A percentile compares a stretch with the other conserved stretches of the same genome.
Conservation (phyloP, 2,113 vertebrate genomes). For the Poicephalus meyeri region DNA sequence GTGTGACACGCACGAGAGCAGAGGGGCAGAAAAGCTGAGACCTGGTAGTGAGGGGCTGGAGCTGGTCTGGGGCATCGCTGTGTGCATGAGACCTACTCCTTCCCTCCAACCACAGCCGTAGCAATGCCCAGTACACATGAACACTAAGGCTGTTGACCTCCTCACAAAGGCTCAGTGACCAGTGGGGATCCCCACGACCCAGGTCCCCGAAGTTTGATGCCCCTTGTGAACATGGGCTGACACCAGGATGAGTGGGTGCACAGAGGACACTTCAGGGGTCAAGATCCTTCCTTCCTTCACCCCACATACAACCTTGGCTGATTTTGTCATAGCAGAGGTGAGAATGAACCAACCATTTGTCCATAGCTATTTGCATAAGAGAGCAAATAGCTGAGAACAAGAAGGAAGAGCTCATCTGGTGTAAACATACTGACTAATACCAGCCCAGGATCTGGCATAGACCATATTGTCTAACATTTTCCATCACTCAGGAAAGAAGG, state of each 20-base stretch:
- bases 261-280: rapidly evolving
- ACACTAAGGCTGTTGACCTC: rapidly evolving
- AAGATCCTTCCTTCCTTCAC: background rate
- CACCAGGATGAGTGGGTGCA: rapidly evolving
- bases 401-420: background rate
- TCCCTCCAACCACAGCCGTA: background rate
- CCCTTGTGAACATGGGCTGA: background rate
- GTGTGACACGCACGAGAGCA: rapidly evolving
- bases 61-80: rapidly evolving
- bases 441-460: background rate
- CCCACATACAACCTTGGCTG: rapidly evolving
- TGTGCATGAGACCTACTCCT: rapidly evolving
- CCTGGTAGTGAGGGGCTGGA: background rate
- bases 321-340: background rate
- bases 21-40: background rate
- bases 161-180: rapidly evolving
- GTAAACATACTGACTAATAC: background rate
- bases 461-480: background rate
- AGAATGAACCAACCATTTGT: background rate
- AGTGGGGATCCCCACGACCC: too few species aligned
- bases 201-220: background rate
- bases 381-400: background rate
- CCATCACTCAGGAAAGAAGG: background rate
- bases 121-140: rapidly evolving
- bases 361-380: background rate